Evolutionary conservation across 2,113 vertebrate species (phyloP).

Genomic region (Parus major): DNA sequence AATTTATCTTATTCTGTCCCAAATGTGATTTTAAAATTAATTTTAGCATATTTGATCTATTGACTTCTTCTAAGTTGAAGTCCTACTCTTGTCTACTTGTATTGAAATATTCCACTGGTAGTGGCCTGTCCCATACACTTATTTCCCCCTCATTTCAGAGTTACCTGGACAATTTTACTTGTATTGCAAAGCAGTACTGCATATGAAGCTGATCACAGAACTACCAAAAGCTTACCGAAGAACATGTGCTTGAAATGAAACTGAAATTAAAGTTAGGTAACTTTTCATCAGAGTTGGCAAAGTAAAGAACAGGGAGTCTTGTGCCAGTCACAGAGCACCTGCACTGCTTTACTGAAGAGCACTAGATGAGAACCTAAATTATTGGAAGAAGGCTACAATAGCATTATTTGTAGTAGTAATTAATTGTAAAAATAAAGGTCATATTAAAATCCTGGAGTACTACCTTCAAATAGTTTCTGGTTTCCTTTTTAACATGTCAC

Average conservation of each 20-base stretch:
- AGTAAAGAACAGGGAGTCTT: background rate
- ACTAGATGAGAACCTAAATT: background rate
- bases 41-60: background rate
- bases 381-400: background rate
- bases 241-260: background rate
- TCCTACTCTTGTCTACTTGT: background rate
- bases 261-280: background rate
- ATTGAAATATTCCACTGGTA: background rate
- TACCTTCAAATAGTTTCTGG: background rate
- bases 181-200: background rate
- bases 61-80: background rate
- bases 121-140: background rate
- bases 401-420: background rate
- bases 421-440: background rate
- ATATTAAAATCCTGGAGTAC: background rate
- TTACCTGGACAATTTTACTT: background rate
- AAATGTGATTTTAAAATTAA: background rate
- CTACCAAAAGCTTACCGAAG: background rate
- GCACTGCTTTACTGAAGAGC: background rate
- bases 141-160: background rate
- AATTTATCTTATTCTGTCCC: background rate
- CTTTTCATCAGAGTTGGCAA: background rate
- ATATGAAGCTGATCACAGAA: background rate
- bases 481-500: background rate
- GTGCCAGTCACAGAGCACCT: background rate